phyloP scores from a whole-genome alignment of 2,797 vertebrate genomes.

The Spondyliosoma cantharus region DNA sequence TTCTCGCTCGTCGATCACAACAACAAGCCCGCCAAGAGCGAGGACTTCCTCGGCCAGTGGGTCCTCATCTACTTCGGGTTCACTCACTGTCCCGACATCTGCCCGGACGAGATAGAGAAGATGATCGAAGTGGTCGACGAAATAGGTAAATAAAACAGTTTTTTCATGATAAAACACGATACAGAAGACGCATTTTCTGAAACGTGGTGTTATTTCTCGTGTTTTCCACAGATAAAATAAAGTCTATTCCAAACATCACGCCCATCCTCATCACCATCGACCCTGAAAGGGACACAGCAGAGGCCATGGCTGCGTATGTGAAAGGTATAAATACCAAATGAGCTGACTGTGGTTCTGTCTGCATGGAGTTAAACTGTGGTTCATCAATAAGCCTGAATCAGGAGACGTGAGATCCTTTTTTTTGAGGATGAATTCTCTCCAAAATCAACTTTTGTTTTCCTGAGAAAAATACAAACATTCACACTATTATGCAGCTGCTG shows the following conservation, averaged over 20 bases:
- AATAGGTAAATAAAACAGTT: conserved; percentile 84
- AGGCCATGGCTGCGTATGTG: conserved; percentile 91
- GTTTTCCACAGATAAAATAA: conserved; percentile 85
- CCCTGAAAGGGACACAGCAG: conserved; percentile 91
- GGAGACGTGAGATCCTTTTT: background rate
- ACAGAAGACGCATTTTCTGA: background rate
- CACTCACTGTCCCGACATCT: conserved; percentile 98
- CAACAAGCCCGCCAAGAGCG: conserved; percentile 85
- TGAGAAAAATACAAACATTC: background rate
- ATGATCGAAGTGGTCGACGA: conserved; percentile 94
- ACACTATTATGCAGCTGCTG: background rate
- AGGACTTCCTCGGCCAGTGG: conserved; percentile 94
- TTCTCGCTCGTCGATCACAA: conserved; percentile 91
- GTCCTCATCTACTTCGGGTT: conserved; percentile 96
- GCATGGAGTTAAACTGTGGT: background rate
- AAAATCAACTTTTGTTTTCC: background rate
- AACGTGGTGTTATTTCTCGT: background rate
- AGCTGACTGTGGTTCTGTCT: background rate
- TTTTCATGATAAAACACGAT: too few relatives aligned
- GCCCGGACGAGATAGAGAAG: conserved; percentile 97
- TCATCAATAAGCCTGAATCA: background rate
- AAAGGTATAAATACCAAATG: conserved; percentile 86
- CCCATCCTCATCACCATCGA: conserved; percentile 97
- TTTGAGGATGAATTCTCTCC: background rate
- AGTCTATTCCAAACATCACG: conserved; percentile 89